These are phyloP conservation scores for Ariolimax columbianus DNA, from an alignment of 2,888 invertebrate species.

Conservation along the genomic window DNA sequence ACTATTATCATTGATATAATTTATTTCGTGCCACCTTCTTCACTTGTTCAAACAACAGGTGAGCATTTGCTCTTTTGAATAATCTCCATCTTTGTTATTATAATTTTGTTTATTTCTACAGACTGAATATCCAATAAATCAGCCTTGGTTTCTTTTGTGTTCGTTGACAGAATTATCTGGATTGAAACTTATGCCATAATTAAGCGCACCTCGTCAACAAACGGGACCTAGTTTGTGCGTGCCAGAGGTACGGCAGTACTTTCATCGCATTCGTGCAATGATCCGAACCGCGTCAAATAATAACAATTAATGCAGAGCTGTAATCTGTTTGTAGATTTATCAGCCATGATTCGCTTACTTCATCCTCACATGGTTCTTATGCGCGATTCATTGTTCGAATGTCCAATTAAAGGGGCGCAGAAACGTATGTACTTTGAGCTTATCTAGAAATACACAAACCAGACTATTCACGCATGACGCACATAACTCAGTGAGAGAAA, in stretches of 20 bases:
- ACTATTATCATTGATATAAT: no score
- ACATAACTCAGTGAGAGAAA: no score
- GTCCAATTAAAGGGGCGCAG: no score
- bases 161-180: neutral
- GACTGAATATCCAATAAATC: neutral
- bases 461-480: no score
- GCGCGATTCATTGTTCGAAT: no score
- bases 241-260: neutral
- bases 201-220: neutral
- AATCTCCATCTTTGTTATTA: neutral
- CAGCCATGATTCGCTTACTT: neutral
- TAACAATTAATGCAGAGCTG: neutral
- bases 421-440: no score
- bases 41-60: no score
- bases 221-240: neutral
- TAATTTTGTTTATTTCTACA: neutral
- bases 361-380: neutral
- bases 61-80: no score
- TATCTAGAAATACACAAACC: no score
- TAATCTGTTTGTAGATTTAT: neutral
- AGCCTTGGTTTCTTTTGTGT: neutral
- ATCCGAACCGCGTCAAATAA: neutral
- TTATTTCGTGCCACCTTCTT: no score
- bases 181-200: neutral
- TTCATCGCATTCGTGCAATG: neutral